Evolutionary conservation across 2,113 vertebrate species (phyloP).

Genomic region (Bos indicus): DNA sequence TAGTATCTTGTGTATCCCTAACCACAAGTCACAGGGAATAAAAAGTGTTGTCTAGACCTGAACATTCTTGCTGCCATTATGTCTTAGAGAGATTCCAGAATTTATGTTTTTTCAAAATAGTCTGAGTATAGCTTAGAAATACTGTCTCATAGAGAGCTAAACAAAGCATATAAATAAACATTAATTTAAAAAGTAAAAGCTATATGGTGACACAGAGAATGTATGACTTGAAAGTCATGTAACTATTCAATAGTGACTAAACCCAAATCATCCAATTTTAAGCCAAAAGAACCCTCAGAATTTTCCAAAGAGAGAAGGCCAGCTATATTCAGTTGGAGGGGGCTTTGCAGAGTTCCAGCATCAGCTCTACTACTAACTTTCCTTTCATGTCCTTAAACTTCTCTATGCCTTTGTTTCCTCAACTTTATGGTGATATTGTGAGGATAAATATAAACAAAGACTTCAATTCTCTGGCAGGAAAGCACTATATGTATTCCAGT

Average conservation of each 20-base stretch:
- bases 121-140: conserved; percentile 6
- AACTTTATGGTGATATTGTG: neutral
- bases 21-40: neutral
- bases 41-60: neutral
- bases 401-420: neutral
- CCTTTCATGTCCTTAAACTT: neutral
- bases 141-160: neutral
- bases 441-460: conserved; percentile 1
- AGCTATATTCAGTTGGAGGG: neutral
- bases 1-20: neutral
- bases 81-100: neutral
- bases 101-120: neutral
- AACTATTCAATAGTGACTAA: neutral
- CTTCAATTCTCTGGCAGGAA: conserved; percentile 15
- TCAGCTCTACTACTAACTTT: neutral
- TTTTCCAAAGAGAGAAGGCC: neutral
- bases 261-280: neutral
- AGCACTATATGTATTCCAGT: neutral
- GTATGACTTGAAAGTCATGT: neutral
- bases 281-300: neutral
- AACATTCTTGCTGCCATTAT: neutral
- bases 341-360: neutral
- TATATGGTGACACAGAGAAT: neutral
- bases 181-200: neutral
- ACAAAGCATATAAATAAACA: neutral